Percentiles rank a stretch among this genome's conserved stretches.
phyloP scores from a whole-genome alignment of 2,888 invertebrate species.

The Andrena hattorfiana region DNA sequence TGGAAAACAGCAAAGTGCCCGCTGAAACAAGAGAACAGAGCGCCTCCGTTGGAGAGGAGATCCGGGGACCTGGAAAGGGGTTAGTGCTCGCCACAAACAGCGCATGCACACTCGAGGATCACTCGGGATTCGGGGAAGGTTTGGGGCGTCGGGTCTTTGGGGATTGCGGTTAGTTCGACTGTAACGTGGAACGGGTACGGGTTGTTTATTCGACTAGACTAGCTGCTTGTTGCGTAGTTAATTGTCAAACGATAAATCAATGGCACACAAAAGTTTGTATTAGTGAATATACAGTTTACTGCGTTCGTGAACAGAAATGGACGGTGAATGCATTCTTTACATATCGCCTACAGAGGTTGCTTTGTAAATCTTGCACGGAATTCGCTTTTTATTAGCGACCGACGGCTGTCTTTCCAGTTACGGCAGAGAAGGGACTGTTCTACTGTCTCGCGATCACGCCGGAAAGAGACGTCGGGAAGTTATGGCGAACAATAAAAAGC shows the following conservation, averaged over 20 bases:
- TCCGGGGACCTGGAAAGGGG: constrained; percentile 84
- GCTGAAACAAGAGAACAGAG: constrained; percentile 90
- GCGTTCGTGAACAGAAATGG: constrained; percentile 32
- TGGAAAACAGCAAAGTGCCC: constrained; percentile 94
- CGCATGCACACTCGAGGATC: constrained; percentile 83
- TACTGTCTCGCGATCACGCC: background rate
- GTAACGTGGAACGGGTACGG: constrained; percentile 44
- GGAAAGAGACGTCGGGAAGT: background rate
- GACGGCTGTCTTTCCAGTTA: background rate
- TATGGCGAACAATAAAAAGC: constrained; percentile 27
- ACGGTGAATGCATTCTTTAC: constrained; percentile 42
- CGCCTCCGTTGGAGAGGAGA: constrained; percentile 84
- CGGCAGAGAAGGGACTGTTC: background rate
- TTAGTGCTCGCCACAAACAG: constrained; percentile 86
- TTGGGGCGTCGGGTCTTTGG: background rate
- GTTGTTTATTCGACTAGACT: constrained; percentile 25
- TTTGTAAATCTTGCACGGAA: constrained; percentile 19
- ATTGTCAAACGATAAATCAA: constrained; percentile 51
- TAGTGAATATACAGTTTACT: constrained; percentile 57
- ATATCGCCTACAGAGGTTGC: constrained; percentile 33
- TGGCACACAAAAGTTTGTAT: constrained; percentile 54
- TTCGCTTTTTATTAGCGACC: constrained; percentile 29
- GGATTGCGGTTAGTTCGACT: constrained; percentile 61
- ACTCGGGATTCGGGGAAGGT: constrained; percentile 19
- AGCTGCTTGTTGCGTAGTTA: constrained; percentile 39